Base-by-base conservation (phyloP, 1,140 invertebrate species). In the Drosophila busckii region DNA sequence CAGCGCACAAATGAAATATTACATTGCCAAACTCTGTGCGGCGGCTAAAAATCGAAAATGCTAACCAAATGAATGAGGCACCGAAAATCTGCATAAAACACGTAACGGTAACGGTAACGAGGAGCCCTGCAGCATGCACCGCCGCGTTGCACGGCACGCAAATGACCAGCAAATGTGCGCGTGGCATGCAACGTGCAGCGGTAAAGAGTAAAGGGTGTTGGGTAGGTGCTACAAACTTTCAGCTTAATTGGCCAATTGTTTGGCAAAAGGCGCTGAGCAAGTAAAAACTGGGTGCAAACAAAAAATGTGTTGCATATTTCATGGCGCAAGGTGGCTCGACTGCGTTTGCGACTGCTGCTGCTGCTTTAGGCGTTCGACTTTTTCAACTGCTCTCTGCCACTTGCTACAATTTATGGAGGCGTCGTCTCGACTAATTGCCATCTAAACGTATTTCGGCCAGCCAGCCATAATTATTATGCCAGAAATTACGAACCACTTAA, bases 241-340 rank as follows among this genome's bases (percentile, higher is more conserved):
- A 48, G 75, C 69, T 82, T 75, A 80, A 80, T 82, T 80, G 75
- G 69, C 69, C 73, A 75, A 75, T 83, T 80, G 69, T 75, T 80
- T 82, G 49, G 40, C 42, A 68, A n/a, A n/a, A 73, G 70, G 58
- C 64, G 63, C 37, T 80, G 53, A 49, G 29, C 63, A 80, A 54
- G 50, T 55, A 73, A n/a, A n/a, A n/a, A n/a, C n/a, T n/a, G n/a
- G n/a, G n/a, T n/a, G n/a, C n/a, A n/a, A n/a, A n/a, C n/a, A n/a
- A n/a, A n/a, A n/a, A 71, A 70, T 62, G 67, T 75, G 60, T 70
- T 80, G 65, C 69, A 82, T 82, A 75, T 61, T 82, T 82, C 29
- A 75, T 31, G 10, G 48, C 45, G 12, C 49, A 44, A 31, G 59
- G 40, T 44, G 35, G 29, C 37, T 48, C 26, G 8, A 40, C 38